Evolutionary conservation across 2,113 vertebrate species (phyloP), one percentile per base, ranked within the genome.

Genomic region (Leptocoma aspasia): DNA sequence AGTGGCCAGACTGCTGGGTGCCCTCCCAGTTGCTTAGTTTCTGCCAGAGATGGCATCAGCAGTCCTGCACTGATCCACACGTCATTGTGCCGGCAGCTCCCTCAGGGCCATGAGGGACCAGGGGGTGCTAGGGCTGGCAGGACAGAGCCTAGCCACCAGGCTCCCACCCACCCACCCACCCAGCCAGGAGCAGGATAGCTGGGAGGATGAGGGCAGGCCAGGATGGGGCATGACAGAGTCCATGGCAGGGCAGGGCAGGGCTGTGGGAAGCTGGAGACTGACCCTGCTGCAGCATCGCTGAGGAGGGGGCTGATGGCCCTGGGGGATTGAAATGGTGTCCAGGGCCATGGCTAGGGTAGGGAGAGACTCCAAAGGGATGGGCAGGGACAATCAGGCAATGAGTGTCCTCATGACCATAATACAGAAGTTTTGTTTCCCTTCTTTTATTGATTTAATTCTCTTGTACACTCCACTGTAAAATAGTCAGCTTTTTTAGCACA

Each of bases 101-200:
- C 28, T 82, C 28, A 22, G 33, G 30, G 42, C 45, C 24, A 7
- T 7, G 23, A 65, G 11, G 3, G 17, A 10, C 5, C 26, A 24
- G 10, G 11, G 6, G 2, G 3, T 45, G 8, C 26, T 39, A 39
- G 9, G 14, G 11, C 15, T 3, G 2, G 6, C 44, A 68, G 19
- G 8, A 7, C 45, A 75, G 39, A 45, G 2, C 16, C 30, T 53
- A n/a, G 33, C 1, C 28, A 39, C 7, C n/a, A n/a, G 28, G 2
- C 4, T 15, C 28, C 9, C 13, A 57, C 13, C 26, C 18, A 44
- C 22, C 5, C 1, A 2, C 13, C 23, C 0, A 2, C 11, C 27
- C 54, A 42, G 10, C 3, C 18, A 64, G 59, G 6, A 72, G 35
- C 11, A 30, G 44, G 20, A 28, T 6, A 39, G 39, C 13, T n/a